Evolutionary conservation across 2,888 invertebrate species (phyloP).

Genomic region (Nephrocerus scutellatus): DNA sequence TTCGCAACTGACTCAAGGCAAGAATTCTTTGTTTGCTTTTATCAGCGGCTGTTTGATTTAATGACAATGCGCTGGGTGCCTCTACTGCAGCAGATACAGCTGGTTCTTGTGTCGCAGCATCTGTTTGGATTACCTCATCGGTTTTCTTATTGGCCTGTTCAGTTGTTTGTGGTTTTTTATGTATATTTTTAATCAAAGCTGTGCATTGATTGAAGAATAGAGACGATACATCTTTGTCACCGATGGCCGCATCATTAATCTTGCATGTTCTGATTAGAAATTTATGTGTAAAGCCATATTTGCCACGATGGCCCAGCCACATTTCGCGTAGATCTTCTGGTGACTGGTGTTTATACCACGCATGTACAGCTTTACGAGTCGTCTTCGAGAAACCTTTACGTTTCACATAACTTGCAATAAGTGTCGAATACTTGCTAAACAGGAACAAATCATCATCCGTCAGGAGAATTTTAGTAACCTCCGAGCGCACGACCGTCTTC

Average conservation of each 20-base stretch:
- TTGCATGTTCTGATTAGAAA: slow-evolving; percentile 34
- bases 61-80: background rate
- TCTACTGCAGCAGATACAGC: background rate
- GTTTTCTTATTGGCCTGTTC: background rate
- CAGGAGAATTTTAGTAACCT: slow-evolving; percentile 26
- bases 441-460: slow-evolving; percentile 35
- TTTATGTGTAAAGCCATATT: slow-evolving; percentile 30
- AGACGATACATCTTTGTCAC: slow-evolving; percentile 17
- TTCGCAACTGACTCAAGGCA: slow-evolving; percentile 30
- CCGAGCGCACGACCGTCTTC: slow-evolving; percentile 28
- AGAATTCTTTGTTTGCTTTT: background rate
- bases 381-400: slow-evolving; percentile 35
- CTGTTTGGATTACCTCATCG: background rate
- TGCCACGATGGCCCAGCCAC: slow-evolving; percentile 31
- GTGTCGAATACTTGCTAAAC: slow-evolving; percentile 32
- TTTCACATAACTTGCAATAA: slow-evolving; percentile 26
- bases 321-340: slow-evolving; percentile 28
- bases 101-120: slow-evolving; percentile 2
- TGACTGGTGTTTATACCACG: slow-evolving; percentile 35
- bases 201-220: slow-evolving; percentile 27
- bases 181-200: slow-evolving; percentile 20
- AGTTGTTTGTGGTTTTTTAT: background rate
- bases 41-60: background rate
- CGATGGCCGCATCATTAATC: slow-evolving; percentile 24
- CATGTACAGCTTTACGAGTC: slow-evolving; percentile 33